phyloP scores from a whole-genome alignment of 2,113 vertebrate genomes.

The Oenanthe oenanthe region DNA sequence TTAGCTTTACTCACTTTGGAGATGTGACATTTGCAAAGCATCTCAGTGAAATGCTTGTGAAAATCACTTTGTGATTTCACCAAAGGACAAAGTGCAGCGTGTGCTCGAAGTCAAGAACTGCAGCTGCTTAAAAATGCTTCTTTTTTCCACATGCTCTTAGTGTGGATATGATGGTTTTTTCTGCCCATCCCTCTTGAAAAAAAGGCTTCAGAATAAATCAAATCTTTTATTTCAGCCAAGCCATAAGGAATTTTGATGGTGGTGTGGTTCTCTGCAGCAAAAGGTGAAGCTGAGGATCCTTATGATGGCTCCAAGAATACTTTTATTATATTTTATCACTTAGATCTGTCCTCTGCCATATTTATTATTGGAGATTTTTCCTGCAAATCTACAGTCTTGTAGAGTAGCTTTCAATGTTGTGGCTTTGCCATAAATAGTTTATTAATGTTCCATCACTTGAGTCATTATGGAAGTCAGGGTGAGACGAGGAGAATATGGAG shows the following conservation, averaged over 20 bases:
- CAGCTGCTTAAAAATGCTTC: background rate
- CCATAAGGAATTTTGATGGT: background rate
- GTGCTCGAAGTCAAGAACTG: background rate
- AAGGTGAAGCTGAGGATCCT: background rate
- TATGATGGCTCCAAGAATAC: background rate
- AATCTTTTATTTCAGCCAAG: background rate
- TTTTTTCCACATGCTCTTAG: background rate
- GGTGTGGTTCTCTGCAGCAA: background rate
- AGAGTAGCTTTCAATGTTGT: background rate
- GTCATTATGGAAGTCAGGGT: slow-evolving; percentile 67
- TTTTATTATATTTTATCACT: background rate
- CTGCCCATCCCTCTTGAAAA: background rate
- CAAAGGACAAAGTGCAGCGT: fast-evolving
- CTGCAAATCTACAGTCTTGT: background rate
- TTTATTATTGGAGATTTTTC: background rate
- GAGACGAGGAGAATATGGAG: slow-evolving; percentile 50
- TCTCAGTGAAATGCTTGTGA: background rate
- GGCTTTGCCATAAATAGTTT: slow-evolving; percentile 45
- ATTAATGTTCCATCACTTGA: slow-evolving; percentile 66
- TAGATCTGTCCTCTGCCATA: background rate
- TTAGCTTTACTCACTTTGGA: background rate
- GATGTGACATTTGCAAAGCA: background rate
- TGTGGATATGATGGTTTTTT: background rate
- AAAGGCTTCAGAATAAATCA: background rate
- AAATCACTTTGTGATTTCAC: background rate